Percentiles rank a stretch among this genome's conserved stretches.
These are phyloP conservation scores for Meghimatium bilineatum DNA, from an alignment of 2,888 invertebrate genomes.

Conservation along the genomic window DNA sequence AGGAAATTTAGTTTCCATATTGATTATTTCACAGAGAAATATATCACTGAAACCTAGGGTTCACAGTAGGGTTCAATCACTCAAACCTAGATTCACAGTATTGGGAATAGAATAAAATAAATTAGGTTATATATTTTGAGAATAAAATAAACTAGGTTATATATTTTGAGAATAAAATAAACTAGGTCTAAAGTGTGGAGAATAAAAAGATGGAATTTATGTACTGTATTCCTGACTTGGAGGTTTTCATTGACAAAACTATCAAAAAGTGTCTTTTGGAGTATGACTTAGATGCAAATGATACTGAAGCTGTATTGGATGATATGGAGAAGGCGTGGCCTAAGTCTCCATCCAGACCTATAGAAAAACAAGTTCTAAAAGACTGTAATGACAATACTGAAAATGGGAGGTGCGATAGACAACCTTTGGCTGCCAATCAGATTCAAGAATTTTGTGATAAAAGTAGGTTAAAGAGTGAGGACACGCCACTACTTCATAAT, in stretches of 20 bases:
- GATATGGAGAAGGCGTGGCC: slow-evolving; percentile 45
- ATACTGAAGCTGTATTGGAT: slow-evolving; percentile 38
- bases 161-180: too few relatives aligned
- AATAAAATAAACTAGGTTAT: too few relatives aligned
- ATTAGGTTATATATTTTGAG: too few relatives aligned
- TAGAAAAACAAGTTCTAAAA: slow-evolving; percentile 15
- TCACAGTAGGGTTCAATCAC: too few relatives aligned
- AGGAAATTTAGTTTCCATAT: too few relatives aligned
- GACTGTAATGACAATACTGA: slow-evolving; percentile 40
- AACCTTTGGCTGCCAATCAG: neutral
- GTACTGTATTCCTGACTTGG: slow-evolving; percentile 38
- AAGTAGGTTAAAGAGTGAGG: neutral
- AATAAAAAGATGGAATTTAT: slow-evolving; percentile 40
- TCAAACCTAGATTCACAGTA: too few relatives aligned
- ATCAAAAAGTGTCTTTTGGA: slow-evolving; percentile 45
- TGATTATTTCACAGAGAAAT: too few relatives aligned
- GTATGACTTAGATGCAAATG: slow-evolving; percentile 36
- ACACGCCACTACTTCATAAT: neutral
- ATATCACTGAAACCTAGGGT: too few relatives aligned
- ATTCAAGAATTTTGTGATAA: neutral
- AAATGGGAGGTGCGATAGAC: neutral
- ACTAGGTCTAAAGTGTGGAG: neutral
- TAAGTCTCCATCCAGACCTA: neutral
- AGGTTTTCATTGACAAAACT: slow-evolving; percentile 41
- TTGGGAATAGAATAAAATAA: too few relatives aligned